Evolutionary conservation across 1,140 invertebrate species (phyloP).

Genomic region (Drosophila kepulauana): DNA sequence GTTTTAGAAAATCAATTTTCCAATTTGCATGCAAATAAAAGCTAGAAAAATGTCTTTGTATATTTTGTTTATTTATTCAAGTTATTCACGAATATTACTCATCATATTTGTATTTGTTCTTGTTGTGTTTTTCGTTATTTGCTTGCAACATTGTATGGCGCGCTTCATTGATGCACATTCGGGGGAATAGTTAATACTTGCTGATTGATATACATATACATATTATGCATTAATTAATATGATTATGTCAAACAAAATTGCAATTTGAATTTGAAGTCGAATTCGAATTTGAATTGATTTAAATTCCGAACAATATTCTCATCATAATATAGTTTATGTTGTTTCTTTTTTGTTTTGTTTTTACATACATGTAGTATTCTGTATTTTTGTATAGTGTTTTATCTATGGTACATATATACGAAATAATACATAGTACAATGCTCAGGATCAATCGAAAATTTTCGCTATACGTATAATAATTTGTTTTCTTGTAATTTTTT

Average conservation of each 20-base stretch:
- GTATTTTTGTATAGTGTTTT: slow-evolving; percentile 35
- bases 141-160: slow-evolving; percentile 43
- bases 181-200: slow-evolving; percentile 49
- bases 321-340: slow-evolving; percentile 36
- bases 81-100: slow-evolving; percentile 26
- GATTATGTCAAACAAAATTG: slow-evolving; percentile 40
- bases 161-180: slow-evolving; percentile 43
- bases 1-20: slow-evolving; percentile 53
- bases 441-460: slow-evolving; percentile 71
- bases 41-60: slow-evolving; percentile 49
- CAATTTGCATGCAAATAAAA: slow-evolving; percentile 65
- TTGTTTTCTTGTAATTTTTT: slow-evolving; percentile 30
- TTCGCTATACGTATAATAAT: slow-evolving; percentile 67
- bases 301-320: slow-evolving; percentile 40
- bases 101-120: slow-evolving; percentile 7
- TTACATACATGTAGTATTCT: slow-evolving; percentile 45
- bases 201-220: slow-evolving; percentile 48
- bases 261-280: slow-evolving; percentile 13
- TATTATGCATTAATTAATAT: slow-evolving; percentile 25
- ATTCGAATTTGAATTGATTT: slow-evolving; percentile 26
- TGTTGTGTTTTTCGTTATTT: slow-evolving; percentile 13
- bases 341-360: slow-evolving; percentile 30
- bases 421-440: slow-evolving; percentile 69
- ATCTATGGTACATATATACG: slow-evolving; percentile 75
- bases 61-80: slow-evolving; percentile 40